Evolutionary conservation across 2,113 vertebrate genomes (phyloP), one percentile per base, ranked within the genome.

Genomic region (Chascanopsetta lugubris): DNA sequence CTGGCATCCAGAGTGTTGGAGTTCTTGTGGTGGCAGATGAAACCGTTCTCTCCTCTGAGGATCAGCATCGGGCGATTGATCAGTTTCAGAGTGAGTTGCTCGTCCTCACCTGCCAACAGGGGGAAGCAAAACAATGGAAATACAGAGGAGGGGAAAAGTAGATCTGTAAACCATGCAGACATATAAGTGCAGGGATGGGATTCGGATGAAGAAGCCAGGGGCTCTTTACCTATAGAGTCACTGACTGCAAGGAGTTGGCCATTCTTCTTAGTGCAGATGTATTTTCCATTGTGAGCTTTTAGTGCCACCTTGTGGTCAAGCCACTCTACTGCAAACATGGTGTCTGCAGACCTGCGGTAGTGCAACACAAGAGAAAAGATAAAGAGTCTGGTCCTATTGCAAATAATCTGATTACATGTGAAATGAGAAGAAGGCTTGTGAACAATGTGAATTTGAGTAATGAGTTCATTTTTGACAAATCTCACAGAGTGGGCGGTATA

Each of bases 271-370:
- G 93, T 96, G 90, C 94, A 96, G 76, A 98, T 87, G 1, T 97
- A 99, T 81, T 97, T 97, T 43, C 95, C 96, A 1, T 97, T 98
- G 90, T 91, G 94, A 69, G 97, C 96, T 15, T 92, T 94, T 65
- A 98, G 90, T 18, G 94, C 96, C 87, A 97, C 94, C 49, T 94
- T 93, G 70, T 92, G 93, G 73, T 93, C 93, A 0, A 95, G 91
- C 96, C 97, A 99, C 89, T 97, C 95, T 53, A 97, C 88, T 79
- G 97, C 94, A 40, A 99, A 99, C 95, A 97, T 94, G 79, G 92
- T 93, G 86, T 88, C 92, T 66, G 93, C 93, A 68, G 94, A 94
- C 3, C 97, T 99, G 86, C 4, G 55, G 45, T 46, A 18, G 4
- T 30, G 3, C 29, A 30, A n/a, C 18, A 57, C 11, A 55, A 18